phyloP scores from a whole-genome alignment of 2,888 invertebrate genomes.

The Gnatocerus cornutus region DNA sequence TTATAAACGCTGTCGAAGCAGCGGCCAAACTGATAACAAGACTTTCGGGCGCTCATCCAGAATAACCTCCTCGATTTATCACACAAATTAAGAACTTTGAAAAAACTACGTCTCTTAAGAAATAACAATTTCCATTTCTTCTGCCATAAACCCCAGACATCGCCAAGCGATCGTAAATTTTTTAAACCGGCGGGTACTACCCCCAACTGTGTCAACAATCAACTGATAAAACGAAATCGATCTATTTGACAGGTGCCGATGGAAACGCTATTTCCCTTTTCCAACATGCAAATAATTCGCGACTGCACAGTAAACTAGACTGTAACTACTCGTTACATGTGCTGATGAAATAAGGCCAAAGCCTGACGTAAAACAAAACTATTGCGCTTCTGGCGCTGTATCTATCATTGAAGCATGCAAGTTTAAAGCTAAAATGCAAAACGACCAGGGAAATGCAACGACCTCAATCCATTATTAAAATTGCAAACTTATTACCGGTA shows the following conservation, averaged over 20 bases:
- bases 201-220: constrained; percentile 6
- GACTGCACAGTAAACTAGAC: constrained; percentile 8
- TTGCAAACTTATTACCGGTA: constrained; percentile 7
- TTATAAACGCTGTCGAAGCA: constrained; percentile 10
- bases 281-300: constrained; percentile 27
- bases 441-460: constrained; percentile 17
- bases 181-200: neutral
- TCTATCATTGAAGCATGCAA: constrained; percentile 25
- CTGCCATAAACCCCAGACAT: neutral
- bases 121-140: neutral
- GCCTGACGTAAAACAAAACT: constrained; percentile 23
- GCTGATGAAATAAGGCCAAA: constrained; percentile 31
- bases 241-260: constrained; percentile 19
- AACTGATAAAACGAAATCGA: constrained; percentile 19
- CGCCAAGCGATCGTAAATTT: neutral
- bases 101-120: constrained; percentile 18
- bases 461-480: constrained; percentile 28
- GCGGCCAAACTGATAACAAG: constrained; percentile 30
- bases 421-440: constrained; percentile 10
- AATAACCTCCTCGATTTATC: constrained; percentile 2
- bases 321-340: constrained; percentile 15
- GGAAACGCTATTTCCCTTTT: constrained; percentile 23
- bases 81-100: constrained; percentile 8
- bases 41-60: constrained; percentile 11
- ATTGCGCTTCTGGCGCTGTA: constrained; percentile 14